Percentiles rank a stretch among this genome's conserved stretches.
phyloP scores from a whole-genome alignment of 1,140 invertebrate species.

The Cotesia chilonis region DNA sequence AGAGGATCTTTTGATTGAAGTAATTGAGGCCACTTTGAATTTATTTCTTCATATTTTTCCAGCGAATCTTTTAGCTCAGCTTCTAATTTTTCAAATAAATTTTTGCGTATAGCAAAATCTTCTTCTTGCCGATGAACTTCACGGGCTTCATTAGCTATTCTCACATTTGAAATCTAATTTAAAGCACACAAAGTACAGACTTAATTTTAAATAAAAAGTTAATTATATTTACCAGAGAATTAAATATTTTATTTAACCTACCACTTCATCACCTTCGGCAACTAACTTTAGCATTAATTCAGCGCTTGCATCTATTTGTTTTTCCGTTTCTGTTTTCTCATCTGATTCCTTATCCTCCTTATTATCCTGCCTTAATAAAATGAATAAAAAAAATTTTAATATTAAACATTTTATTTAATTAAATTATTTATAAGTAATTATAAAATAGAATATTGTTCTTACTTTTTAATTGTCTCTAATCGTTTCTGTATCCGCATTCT shows the following conservation, averaged over 20 bases:
- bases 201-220: constrained; percentile 4
- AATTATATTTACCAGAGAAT: constrained; percentile 14
- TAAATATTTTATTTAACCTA: constrained; percentile 53
- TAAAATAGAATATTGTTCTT: constrained; percentile 36
- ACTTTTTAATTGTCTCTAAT: constrained; percentile 69
- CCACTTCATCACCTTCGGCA: constrained; percentile 75
- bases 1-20: constrained; percentile 80
- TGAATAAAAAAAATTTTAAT: background rate
- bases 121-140: constrained; percentile 70
- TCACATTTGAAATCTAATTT: constrained; percentile 70
- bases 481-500: constrained; percentile 70
- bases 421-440: background rate
- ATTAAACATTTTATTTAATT: too few species aligned
- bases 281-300: constrained; percentile 70
- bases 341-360: constrained; percentile 48
- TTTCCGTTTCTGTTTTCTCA: constrained; percentile 65
- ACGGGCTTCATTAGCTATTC: constrained; percentile 76
- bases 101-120: constrained; percentile 60
- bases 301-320: constrained; percentile 69
- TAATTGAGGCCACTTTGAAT: constrained; percentile 77
- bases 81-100: constrained; percentile 72
- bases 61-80: constrained; percentile 72
- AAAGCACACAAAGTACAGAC: background rate
- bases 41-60: constrained; percentile 76
- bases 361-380: constrained; percentile 38